Evolutionary conservation across 1,140 invertebrate species (phyloP).

Genomic region (Bombus superbus): DNA sequence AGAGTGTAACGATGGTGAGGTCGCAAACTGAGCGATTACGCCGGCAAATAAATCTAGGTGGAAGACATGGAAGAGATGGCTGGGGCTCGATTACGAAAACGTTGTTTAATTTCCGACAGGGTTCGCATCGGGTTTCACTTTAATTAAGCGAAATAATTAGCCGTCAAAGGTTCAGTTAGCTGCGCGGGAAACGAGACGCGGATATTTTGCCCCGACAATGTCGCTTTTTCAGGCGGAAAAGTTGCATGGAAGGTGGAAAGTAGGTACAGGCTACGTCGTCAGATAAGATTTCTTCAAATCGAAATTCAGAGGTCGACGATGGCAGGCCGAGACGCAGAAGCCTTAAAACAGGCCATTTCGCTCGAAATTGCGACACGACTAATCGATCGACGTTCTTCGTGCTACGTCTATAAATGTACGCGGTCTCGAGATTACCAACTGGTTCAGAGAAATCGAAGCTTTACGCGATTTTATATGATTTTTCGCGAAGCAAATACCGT

Average conservation of each 20-base stretch:
- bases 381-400: conserved; percentile 10
- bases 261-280: neutral
- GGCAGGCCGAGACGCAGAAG: neutral
- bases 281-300: conserved; percentile 56
- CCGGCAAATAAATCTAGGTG: conserved; percentile 53
- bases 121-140: conserved; percentile 62
- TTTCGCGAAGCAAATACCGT: neutral
- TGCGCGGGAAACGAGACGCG: conserved; percentile 46
- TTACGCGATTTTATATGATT: neutral
- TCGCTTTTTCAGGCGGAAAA: conserved; percentile 24
- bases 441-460: neutral
- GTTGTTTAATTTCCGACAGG: conserved; percentile 63
- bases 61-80: conserved; percentile 20
- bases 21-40: conserved; percentile 62
- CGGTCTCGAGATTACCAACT: neutral
- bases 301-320: conserved; percentile 23
- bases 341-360: conserved; percentile 4
- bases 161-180: conserved; percentile 55
- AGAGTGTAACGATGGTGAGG: neutral
- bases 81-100: conserved; percentile 58
- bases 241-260: neutral
- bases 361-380: conserved; percentile 8
- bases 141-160: conserved; percentile 71
- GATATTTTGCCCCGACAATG: conserved; percentile 52
- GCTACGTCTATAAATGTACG: too few relatives aligned